Evolutionary conservation across 2,888 invertebrate genomes (phyloP).

Genomic region (Drosophila kuntzei): DNA sequence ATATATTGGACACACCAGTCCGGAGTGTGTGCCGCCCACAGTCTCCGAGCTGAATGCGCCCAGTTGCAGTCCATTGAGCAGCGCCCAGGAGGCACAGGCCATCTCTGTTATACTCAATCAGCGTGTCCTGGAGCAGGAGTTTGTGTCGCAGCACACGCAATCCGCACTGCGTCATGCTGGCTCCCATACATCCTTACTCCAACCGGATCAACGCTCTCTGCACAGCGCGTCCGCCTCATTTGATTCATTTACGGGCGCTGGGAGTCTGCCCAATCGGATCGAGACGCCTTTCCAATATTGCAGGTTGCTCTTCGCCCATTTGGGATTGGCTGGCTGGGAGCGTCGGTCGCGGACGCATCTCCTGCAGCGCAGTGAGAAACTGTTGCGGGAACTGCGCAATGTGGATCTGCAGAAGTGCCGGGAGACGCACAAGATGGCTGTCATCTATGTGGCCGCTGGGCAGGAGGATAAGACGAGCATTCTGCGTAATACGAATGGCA

Average conservation of each 20-base stretch:
- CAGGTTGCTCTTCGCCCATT: slow-evolving; percentile 94
- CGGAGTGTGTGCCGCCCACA: slow-evolving; percentile 90
- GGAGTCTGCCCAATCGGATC: slow-evolving; percentile 85
- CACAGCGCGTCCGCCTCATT: slow-evolving; percentile 84
- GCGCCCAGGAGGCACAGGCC: slow-evolving; percentile 92
- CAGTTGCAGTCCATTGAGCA: slow-evolving; percentile 90
- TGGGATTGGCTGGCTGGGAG: slow-evolving; percentile 96
- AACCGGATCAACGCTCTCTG: slow-evolving; percentile 80
- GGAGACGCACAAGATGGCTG: slow-evolving; percentile 98
- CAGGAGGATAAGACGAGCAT: slow-evolving; percentile 99
- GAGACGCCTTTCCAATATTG: slow-evolving; percentile 92
- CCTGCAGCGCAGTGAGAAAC: slow-evolving; percentile 93
- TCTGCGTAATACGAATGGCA: slow-evolving; percentile 93
- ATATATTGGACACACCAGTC: slow-evolving; percentile 96
- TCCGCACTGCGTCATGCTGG: slow-evolving; percentile 39
- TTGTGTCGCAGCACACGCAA: slow-evolving; percentile 85
- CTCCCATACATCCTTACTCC: slow-evolving; percentile 52
- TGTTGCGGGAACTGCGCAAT: slow-evolving; percentile 95
- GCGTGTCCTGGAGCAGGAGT: slow-evolving; percentile 93
- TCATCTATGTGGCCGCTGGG: slow-evolving; percentile 98
- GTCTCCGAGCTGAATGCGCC: slow-evolving; percentile 92
- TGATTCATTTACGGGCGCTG: slow-evolving; percentile 84
- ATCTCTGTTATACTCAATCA: slow-evolving; percentile 94
- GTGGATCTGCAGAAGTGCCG: slow-evolving; percentile 96
- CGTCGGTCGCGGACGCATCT: slow-evolving; percentile 93